Percentiles rank a stretch among this genome's conserved stretches.
These are phyloP conservation scores for Pyrrhia umbra DNA, from an alignment of 2,888 invertebrate species.

Conservation along the genomic window DNA sequence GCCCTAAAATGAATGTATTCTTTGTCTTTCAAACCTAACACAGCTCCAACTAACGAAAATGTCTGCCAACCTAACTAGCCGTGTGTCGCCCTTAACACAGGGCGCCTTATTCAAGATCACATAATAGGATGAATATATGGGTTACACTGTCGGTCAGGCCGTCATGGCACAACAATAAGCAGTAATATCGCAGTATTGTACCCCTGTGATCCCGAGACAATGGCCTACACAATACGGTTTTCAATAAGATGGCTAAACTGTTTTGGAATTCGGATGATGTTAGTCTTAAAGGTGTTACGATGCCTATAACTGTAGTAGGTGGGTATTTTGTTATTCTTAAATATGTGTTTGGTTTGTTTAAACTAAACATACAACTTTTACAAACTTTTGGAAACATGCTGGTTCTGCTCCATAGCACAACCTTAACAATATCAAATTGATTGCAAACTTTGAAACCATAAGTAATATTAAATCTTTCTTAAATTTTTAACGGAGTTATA, in stretches of 20 bases:
- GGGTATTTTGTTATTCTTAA: background rate
- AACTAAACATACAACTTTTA: no score
- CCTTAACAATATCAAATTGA: no score
- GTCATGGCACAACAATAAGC: conserved; percentile 81
- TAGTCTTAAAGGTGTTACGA: conserved; percentile 24
- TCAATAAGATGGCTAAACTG: conserved; percentile 63
- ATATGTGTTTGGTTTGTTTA: background rate
- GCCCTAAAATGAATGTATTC: background rate
- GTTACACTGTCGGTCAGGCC: conserved; percentile 84
- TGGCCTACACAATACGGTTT: conserved; percentile 63
- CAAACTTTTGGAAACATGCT: no score
- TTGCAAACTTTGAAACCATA: no score
- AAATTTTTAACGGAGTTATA: no score
- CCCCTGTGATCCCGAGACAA: conserved; percentile 76
- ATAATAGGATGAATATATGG: conserved; percentile 87
- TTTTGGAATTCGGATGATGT: conserved; percentile 51
- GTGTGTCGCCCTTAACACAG: conserved; percentile 68
- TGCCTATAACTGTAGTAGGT: background rate
- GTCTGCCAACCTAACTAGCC: conserved; percentile 11
- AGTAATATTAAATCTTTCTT: no score
- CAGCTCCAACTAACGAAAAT: background rate
- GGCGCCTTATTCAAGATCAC: conserved; percentile 82
- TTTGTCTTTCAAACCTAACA: background rate
- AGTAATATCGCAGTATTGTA: conserved; percentile 75
- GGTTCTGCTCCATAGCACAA: no score